phyloP scores from a whole-genome alignment of 2,113 vertebrate species.

The Pyrgilauda ruficollis region DNA sequence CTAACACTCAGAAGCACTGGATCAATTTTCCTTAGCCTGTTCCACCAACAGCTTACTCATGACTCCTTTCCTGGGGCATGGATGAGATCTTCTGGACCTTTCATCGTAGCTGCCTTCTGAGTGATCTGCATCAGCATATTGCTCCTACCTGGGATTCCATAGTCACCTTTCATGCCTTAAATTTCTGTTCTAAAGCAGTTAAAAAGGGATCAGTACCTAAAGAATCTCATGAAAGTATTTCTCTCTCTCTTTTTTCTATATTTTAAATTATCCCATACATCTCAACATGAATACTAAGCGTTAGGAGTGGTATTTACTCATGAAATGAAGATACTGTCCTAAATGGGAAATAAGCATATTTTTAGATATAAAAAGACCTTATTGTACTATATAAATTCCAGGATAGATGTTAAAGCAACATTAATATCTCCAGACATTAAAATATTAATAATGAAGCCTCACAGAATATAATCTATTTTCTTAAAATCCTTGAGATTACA shows the following conservation, averaged over 20 bases:
- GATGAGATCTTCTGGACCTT: background rate
- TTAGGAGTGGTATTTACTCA: background rate
- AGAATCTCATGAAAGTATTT: background rate
- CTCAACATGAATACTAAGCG: background rate
- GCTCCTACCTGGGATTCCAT: background rate
- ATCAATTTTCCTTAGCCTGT: background rate
- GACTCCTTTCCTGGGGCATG: background rate
- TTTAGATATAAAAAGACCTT: background rate
- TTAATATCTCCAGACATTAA: background rate
- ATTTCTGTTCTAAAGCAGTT: background rate
- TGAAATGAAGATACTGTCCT: background rate
- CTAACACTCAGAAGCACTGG: background rate
- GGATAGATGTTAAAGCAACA: background rate
- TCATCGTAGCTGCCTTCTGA: rapidly evolving
- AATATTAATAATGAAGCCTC: background rate
- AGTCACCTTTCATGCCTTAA: background rate
- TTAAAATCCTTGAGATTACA: background rate
- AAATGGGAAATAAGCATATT: background rate
- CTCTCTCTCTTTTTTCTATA: background rate
- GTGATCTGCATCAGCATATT: rapidly evolving
- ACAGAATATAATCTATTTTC: background rate
- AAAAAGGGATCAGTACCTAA: background rate
- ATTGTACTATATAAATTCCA: background rate
- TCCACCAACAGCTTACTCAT: background rate
- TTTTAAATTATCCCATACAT: background rate